phyloP scores from a whole-genome alignment of 2,888 invertebrate genomes.

The Ochropleura plecta region DNA sequence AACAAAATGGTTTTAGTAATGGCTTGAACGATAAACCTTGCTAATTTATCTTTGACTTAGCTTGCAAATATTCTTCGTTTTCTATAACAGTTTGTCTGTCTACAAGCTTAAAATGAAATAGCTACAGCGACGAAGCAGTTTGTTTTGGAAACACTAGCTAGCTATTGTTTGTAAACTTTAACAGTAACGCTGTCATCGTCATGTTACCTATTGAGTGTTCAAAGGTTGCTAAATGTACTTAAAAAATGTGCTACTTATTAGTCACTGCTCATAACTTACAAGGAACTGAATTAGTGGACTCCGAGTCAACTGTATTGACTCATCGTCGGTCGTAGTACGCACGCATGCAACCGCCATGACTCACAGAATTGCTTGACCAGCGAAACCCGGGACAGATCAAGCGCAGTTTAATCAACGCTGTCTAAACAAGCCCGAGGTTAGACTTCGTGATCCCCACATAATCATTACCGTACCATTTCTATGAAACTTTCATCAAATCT shows the following conservation, averaged over 20 bases:
- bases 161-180: constrained; percentile 61
- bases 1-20: background rate
- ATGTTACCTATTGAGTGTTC: background rate
- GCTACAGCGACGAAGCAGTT: constrained; percentile 20
- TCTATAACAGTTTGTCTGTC: constrained; percentile 1
- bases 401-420: constrained; percentile 54
- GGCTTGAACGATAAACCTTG: no score
- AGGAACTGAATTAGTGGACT: constrained; percentile 68
- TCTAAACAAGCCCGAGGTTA: constrained; percentile 59
- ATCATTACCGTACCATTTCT: constrained; percentile 54
- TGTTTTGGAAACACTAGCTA: constrained; percentile 57
- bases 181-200: constrained; percentile 40
- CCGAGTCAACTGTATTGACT: constrained; percentile 75
- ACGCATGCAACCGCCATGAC: constrained; percentile 70
- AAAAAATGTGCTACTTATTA: constrained; percentile 53
- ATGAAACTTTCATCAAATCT: constrained; percentile 61
- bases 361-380: constrained; percentile 62
- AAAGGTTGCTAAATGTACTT: constrained; percentile 30
- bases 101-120: constrained; percentile 32
- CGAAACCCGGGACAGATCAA: constrained; percentile 54
- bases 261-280: constrained; percentile 68
- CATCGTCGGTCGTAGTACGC: constrained; percentile 81
- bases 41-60: background rate
- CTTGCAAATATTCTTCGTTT: constrained; percentile 1
- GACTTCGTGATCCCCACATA: constrained; percentile 42